Percentiles rank a stretch among this genome's conserved stretches.
phyloP scores from a whole-genome alignment of 2,888 invertebrate species.

The Sphecodes monilicornis region DNA sequence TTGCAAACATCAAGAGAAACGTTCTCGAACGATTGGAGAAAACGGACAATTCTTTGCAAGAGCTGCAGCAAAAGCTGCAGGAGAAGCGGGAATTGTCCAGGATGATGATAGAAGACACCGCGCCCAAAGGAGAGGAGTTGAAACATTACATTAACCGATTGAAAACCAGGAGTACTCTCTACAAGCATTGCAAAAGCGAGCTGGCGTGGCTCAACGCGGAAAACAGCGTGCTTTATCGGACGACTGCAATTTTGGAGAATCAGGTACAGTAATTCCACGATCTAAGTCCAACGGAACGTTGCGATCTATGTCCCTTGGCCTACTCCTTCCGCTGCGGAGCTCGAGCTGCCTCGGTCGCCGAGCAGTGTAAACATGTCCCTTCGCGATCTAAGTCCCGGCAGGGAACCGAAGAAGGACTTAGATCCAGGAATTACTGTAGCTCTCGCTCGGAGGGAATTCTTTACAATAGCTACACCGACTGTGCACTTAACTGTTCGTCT shows the following conservation, averaged over 20 bases:
- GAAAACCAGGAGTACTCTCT: slow-evolving; percentile 91
- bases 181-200: slow-evolving; percentile 92
- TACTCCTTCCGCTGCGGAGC: no score
- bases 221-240: slow-evolving; percentile 90
- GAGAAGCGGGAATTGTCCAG: slow-evolving; percentile 77
- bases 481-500: neutral
- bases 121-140: slow-evolving; percentile 90
- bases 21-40: slow-evolving; percentile 77
- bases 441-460: neutral
- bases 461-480: neutral
- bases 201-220: slow-evolving; percentile 92
- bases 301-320: no score
- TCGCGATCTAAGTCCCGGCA: no score
- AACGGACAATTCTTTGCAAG: slow-evolving; percentile 88
- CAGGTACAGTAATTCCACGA: no score
- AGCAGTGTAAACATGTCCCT: no score
- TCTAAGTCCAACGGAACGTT: no score
- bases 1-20: slow-evolving; percentile 90
- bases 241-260: slow-evolving; percentile 90
- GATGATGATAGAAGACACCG: slow-evolving; percentile 72
- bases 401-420: no score
- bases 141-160: slow-evolving; percentile 93
- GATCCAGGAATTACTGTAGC: no score
- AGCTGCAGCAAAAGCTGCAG: slow-evolving; percentile 85
- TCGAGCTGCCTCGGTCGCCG: no score